Percentiles rank a stretch among this genome's conserved stretches.
These are phyloP conservation scores for Callosobruchus maculatus DNA, from an alignment of 2,888 invertebrate species.

Conservation along the genomic window DNA sequence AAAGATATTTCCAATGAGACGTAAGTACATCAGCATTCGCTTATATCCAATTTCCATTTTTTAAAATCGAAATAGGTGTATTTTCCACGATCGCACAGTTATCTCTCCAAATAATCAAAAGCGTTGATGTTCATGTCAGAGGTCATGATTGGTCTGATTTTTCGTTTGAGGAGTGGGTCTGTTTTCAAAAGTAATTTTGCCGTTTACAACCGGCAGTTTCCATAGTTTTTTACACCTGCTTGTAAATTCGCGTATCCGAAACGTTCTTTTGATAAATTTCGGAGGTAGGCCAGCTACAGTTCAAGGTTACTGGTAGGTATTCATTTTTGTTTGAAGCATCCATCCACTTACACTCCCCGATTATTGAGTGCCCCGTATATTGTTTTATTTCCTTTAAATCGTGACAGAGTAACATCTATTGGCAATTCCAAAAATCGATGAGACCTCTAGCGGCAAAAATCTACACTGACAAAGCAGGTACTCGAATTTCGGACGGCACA, in stretches of 20 bases:
- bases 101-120: neutral
- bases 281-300: constrained; percentile 12
- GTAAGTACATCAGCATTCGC: constrained; percentile 30
- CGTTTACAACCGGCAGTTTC: neutral
- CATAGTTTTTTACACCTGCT: neutral
- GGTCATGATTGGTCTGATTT: constrained; percentile 34
- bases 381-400: neutral
- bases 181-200: constrained; percentile 1
- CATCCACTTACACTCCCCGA: constrained; percentile 8
- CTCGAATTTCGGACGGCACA: too few relatives aligned
- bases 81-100: neutral
- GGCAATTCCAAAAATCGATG: too few relatives aligned
- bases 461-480: too few relatives aligned
- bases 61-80: neutral
- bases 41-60: neutral
- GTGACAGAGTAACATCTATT: neutral
- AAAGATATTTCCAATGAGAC: constrained; percentile 40
- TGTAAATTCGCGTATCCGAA: neutral
- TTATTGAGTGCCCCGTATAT: constrained; percentile 2
- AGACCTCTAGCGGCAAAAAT: too few relatives aligned
- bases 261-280: neutral
- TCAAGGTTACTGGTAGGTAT: constrained; percentile 31
- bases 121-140: constrained; percentile 32
- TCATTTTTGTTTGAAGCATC: constrained; percentile 17
- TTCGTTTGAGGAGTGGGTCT: constrained; percentile 7